Conservation (phyloP, 2,113 vertebrate genomes). For the Crotalus tigris region DNA sequence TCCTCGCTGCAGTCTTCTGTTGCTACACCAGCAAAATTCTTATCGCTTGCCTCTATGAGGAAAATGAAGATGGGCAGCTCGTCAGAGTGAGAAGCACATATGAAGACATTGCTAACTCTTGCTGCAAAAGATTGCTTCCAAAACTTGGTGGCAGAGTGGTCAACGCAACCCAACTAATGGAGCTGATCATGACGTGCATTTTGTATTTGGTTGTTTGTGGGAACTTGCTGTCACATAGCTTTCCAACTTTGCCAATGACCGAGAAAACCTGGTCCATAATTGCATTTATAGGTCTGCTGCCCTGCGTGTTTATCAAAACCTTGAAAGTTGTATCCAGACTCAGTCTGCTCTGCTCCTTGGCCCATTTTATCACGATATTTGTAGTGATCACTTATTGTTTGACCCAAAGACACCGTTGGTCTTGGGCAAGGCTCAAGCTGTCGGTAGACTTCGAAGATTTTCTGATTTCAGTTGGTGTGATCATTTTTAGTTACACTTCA, state of each 20-base stretch:
- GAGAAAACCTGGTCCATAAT: conserved; percentile 71
- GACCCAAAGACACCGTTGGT: conserved; percentile 69
- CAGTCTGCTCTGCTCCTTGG: conserved; percentile 76
- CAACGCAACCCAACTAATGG: conserved; percentile 68
- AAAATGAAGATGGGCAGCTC: conserved; percentile 63
- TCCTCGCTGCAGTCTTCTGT: conserved; percentile 71
- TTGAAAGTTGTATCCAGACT: conserved; percentile 75
- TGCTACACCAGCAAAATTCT: conserved; percentile 80
- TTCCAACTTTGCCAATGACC: conserved; percentile 61
- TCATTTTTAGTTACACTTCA: conserved; percentile 86
- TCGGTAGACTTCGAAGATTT: conserved; percentile 75
- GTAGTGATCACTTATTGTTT: conserved; percentile 75
- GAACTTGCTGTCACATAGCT: conserved; percentile 73
- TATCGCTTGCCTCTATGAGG: conserved; percentile 74
- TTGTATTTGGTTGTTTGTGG: conserved; percentile 77
- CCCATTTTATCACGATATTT: conserved; percentile 78
- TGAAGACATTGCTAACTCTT: conserved; percentile 73
- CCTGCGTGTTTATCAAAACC: conserved; percentile 75
- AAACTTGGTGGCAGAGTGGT: conserved; percentile 67
- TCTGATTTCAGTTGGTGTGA: conserved; percentile 75
- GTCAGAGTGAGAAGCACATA: conserved; percentile 72
- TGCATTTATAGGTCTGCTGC: conserved; percentile 71
- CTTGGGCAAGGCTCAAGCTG: conserved; percentile 69
- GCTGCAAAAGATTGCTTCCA: conserved; percentile 68
- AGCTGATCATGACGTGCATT: conserved; percentile 83